Base-by-base conservation (phyloP, 2,797 vertebrate species). In the Dromococcyx pavoninus region DNA sequence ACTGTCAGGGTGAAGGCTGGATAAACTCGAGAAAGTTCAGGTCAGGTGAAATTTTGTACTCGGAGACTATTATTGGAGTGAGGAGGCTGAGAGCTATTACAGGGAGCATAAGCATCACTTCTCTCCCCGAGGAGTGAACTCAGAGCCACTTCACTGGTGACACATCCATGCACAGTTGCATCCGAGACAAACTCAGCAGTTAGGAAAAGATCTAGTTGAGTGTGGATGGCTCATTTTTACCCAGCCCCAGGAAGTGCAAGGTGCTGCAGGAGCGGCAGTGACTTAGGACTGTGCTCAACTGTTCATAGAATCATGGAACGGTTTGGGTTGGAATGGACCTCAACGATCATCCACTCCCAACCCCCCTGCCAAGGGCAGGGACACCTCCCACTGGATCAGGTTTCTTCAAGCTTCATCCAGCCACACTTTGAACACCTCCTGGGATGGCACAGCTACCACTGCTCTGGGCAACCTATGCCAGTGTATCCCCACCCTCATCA, bases 1-100 rank as follows among this genome's bases (percentile, higher is more conserved):
- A 86, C 69, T 69, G 88, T 73, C 79, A 76, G 85, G 56, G 56
- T 64, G 77, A 93, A 75, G 70, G 86, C 54, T 95, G 90, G 35
- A 80, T 60, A 80, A 79, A 84, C 88, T 91, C 1, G 5, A 21
- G 73, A 73, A 48, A 89, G 91, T 91, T 94, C 88, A 88, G 91
- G 91, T 93, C 88, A 83, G 91, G 92, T 94, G 94, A 95, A 94
- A 65, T 89, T 76, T 93, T 69, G 46, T 84, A 64, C 90, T 48
- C 28, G 5, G 76, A 76, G 90, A 33, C 67, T 62, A 21, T 92
- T 85, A 76, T 84, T 51, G 71, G 89, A 78, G 83, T 0, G 7
- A 88, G 76, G 50, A 88, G 64, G 15, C 44, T 71, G 89, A 80
- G 62, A 86, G 80, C 77, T 83, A 18, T 57, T 58, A 28, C 3